Percentiles rank a stretch among this genome's conserved stretches.
phyloP scores from a whole-genome alignment of 2,113 vertebrate genomes.

The Gymnorhina tibicen region DNA sequence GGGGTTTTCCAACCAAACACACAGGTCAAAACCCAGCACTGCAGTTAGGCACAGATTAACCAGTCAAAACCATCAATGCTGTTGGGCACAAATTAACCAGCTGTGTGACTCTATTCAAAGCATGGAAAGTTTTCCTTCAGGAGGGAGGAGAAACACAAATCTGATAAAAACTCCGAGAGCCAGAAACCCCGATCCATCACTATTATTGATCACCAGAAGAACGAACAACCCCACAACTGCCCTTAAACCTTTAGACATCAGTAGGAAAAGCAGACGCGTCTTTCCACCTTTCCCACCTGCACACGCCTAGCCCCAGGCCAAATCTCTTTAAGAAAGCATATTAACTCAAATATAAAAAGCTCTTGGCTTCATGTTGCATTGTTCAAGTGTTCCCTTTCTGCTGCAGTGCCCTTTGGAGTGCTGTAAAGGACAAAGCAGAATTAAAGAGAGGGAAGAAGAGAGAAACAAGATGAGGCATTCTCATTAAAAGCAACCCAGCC shows the following conservation, averaged over 20 bases:
- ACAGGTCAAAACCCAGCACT: neutral
- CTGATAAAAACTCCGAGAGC: neutral
- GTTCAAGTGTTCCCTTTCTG: neutral
- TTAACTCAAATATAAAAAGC: neutral
- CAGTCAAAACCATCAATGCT: neutral
- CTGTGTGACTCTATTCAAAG: neutral
- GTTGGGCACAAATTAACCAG: neutral
- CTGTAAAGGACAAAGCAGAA: neutral
- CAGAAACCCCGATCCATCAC: neutral
- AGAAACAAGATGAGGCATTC: neutral
- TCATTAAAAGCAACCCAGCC: neutral
- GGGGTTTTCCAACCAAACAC: neutral
- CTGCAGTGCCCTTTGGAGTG: neutral
- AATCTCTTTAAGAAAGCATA: neutral
- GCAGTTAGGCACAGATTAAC: neutral
- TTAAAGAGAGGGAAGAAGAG: neutral
- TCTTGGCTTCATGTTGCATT: neutral
- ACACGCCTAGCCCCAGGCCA: neutral
- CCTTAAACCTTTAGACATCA: neutral
- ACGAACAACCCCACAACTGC: neutral
- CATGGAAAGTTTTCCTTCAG: neutral
- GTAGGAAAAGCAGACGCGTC: neutral
- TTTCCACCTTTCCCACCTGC: neutral
- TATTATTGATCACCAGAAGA: neutral
- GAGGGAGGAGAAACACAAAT: neutral